phyloP scores from a whole-genome alignment of 2,113 vertebrate species.

The Bubo blakistoni region DNA sequence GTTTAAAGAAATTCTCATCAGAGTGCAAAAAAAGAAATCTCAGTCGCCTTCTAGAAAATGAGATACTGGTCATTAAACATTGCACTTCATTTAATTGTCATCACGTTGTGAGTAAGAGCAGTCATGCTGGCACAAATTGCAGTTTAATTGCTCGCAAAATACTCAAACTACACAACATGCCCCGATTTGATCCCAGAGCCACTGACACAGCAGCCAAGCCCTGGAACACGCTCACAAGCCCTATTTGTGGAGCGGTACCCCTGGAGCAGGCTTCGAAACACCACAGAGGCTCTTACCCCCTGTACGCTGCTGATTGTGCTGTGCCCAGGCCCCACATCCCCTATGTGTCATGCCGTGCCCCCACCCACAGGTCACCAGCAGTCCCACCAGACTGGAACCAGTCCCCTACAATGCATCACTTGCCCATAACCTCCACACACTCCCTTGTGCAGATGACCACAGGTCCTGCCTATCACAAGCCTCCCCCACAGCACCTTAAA shows the following conservation, averaged over 20 bases:
- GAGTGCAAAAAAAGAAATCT: not conserved
- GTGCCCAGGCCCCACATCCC: not conserved
- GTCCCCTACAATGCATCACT: not conserved
- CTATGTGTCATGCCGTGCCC: accelerated
- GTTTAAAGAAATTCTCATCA: not conserved
- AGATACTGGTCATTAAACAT: not conserved
- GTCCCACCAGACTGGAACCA: not conserved
- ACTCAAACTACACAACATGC: not conserved
- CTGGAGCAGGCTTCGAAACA: not conserved
- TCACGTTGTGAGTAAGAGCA: not conserved
- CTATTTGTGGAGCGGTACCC: not conserved
- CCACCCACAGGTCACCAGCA: not conserved
- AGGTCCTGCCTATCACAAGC: not conserved
- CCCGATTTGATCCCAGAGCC: not conserved
- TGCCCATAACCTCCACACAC: not conserved
- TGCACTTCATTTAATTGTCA: not conserved
- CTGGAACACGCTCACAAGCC: accelerated
- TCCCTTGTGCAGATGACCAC: not conserved
- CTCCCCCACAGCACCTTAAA: not conserved
- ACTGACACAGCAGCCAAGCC: not conserved
- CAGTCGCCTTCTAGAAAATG: not conserved
- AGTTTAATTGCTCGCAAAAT: not conserved
- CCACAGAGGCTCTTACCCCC: not conserved
- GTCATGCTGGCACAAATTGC: not conserved
- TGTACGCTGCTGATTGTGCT: accelerated